phyloP scores from a whole-genome alignment of 2,797 vertebrate species.

The Sebastes elongatus region DNA sequence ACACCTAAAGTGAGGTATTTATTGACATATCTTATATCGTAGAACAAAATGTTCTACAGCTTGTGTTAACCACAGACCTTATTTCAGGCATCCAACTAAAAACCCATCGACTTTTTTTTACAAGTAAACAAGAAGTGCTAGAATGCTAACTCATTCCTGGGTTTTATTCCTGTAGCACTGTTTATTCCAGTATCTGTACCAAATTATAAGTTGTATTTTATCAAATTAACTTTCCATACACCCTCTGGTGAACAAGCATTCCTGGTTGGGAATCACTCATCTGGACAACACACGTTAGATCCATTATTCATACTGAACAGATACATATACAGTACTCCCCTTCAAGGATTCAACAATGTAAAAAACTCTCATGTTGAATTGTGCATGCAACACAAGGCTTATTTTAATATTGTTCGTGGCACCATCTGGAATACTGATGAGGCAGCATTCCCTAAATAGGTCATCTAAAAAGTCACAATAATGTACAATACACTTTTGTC shows the following conservation, averaged over 20 bases:
- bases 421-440: slow-evolving; percentile 57
- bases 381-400: not conserved
- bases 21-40: no score
- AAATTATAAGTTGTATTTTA: not conserved
- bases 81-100: no score
- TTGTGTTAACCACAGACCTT: no score
- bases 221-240: not conserved
- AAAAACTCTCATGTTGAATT: not conserved
- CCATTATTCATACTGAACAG: not conserved
- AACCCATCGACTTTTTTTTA: no score
- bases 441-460: slow-evolving; percentile 59
- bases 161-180: not conserved
- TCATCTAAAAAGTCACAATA: slow-evolving; percentile 61
- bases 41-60: no score
- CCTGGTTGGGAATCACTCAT: not conserved
- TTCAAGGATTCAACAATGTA: not conserved
- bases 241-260: not conserved
- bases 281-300: not conserved
- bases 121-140: no score
- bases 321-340: no score
- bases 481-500: slow-evolving; percentile 43
- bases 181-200: not conserved
- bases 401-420: slow-evolving; percentile 21
- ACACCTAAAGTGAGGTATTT: no score
- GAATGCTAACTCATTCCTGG: no score